Conservation (phyloP, 2,797 vertebrate species). For the Notolabrus celidotus region DNA sequence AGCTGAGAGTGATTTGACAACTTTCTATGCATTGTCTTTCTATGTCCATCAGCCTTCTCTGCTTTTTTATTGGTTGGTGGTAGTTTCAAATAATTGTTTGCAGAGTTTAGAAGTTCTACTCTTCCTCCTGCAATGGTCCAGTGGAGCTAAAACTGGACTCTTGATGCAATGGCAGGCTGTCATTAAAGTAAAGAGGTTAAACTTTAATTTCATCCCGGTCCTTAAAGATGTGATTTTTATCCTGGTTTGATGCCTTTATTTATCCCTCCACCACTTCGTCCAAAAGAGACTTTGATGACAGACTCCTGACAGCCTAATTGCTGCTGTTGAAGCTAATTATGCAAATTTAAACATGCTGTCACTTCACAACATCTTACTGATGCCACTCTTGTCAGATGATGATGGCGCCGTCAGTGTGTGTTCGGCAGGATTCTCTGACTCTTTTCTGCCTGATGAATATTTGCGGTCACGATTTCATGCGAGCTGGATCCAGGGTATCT, state of each 20-base stretch:
- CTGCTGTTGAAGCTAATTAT: slow-evolving; percentile 71
- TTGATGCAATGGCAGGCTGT: neutral
- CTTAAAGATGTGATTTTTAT: slow-evolving; percentile 16
- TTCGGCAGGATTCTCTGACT: slow-evolving; percentile 34
- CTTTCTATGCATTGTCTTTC: too few relatives aligned
- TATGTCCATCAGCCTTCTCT: too few relatives aligned
- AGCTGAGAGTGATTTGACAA: too few relatives aligned
- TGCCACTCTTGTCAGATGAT: slow-evolving; percentile 61
- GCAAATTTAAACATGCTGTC: slow-evolving; percentile 71
- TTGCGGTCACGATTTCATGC: slow-evolving; percentile 30
- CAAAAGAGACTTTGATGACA: slow-evolving; percentile 54
- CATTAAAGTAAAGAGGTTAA: slow-evolving; percentile 16
- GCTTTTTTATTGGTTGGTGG: too few relatives aligned
- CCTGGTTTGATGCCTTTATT: slow-evolving; percentile 42
- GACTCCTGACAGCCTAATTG: slow-evolving; percentile 75
- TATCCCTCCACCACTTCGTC: slow-evolving; percentile 34
- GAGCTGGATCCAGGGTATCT: slow-evolving; percentile 5
- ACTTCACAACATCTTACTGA: slow-evolving; percentile 54
- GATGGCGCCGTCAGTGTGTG: slow-evolving; percentile 60
- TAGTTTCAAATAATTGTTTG: too few relatives aligned
- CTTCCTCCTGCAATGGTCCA: neutral
- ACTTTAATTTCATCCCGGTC: slow-evolving; percentile 21
- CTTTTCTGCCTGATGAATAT: slow-evolving; percentile 39
- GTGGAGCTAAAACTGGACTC: neutral
- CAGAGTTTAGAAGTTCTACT: neutral